Evolutionary conservation across 2,888 invertebrate species (phyloP), one percentile per base, ranked within the genome.

Genomic region (Drosophila maculinotata): DNA sequence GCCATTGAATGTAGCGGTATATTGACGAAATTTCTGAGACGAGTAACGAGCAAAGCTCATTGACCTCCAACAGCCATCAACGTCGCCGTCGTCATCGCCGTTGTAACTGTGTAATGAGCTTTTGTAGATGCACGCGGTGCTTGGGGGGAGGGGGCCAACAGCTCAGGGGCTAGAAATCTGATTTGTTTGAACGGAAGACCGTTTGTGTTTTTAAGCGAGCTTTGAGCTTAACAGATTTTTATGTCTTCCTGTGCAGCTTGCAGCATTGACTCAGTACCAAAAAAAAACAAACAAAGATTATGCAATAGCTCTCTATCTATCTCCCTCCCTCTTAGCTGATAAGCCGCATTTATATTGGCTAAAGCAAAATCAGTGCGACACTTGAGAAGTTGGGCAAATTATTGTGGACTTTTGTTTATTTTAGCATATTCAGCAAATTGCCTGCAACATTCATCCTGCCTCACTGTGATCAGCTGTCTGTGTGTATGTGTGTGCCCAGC

Each of bases 1-100:
- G 87, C 75, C 78, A 87, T 77, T 84, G 67, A 87, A 85, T 75
- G 72, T 86, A 88, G 84, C 84, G 88, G 84, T 88, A 86, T 73
- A 86, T 81, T 85, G 77, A 78, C 87, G 81, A 88, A 87, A 88
- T 87, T 81, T 76, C 56, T 70, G 76, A 79, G 88, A 73, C 87
- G 66, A 67, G 68, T 44, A 76, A 65, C 53, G 51, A 68, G 56
- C 76, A 84, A 87, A 84, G 88, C 84, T 84, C 88, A 88, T 74
- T 88, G 84, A 84, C 88, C 88, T 74, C 81, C 68, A 75, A 48
- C 70, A 62, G 60, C 49, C 31, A 39, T 58, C 52, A 25, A 42
- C 64, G 42, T 49, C 33, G 48, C 15, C 59, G 51, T 36, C 44
- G 44, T 42, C 59, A 47, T 36, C 44, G 44, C 44, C 49, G 77